Evolutionary conservation across 1,140 invertebrate genomes (phyloP).

Genomic region (Drosophila kohkoa): DNA sequence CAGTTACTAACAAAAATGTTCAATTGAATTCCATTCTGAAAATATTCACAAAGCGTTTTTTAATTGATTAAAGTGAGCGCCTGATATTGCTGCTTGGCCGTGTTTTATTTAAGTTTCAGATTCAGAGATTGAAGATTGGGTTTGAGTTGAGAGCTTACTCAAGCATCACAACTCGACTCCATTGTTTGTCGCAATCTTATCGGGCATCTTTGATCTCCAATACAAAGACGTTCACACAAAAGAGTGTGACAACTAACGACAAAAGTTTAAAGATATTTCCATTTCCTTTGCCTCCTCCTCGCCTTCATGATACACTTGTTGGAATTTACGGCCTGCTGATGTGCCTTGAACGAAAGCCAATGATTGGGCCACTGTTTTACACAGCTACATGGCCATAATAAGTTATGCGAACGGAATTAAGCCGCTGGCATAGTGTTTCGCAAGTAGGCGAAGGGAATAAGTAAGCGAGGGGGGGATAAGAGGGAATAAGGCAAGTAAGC

Average conservation of each 20-base stretch:
- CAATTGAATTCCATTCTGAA: conserved; percentile 10
- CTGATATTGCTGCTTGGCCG: conserved; percentile 11
- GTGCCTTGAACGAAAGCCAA: conserved; percentile 46
- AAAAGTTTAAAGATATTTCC: conserved; percentile 38
- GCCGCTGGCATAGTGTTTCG: conserved; percentile 26
- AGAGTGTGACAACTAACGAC: conserved; percentile 60
- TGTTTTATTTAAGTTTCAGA: conserved; percentile 7
- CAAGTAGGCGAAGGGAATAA: neutral
- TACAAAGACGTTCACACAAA: conserved; percentile 34
- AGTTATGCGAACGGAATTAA: conserved; percentile 63
- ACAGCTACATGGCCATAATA: conserved; percentile 42
- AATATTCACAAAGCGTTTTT: conserved; percentile 34
- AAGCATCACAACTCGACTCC: conserved; percentile 15
- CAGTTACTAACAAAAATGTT: conserved; percentile 10
- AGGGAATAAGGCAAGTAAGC: conserved; percentile 24
- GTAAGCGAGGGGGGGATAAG: neutral
- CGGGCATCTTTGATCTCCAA: conserved; percentile 37
- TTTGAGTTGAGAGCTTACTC: conserved; percentile 15
- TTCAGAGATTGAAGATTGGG: neutral
- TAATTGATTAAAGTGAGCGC: conserved; percentile 40
- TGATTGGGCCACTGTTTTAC: conserved; percentile 47
- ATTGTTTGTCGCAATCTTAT: conserved; percentile 34
- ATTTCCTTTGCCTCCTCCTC: neutral
- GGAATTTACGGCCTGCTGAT: conserved; percentile 58
- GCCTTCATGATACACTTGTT: conserved; percentile 43